These are phyloP conservation scores for Glaucidium brasilianum DNA, from an alignment of 2,113 vertebrate genomes.

Conservation along the genomic window DNA sequence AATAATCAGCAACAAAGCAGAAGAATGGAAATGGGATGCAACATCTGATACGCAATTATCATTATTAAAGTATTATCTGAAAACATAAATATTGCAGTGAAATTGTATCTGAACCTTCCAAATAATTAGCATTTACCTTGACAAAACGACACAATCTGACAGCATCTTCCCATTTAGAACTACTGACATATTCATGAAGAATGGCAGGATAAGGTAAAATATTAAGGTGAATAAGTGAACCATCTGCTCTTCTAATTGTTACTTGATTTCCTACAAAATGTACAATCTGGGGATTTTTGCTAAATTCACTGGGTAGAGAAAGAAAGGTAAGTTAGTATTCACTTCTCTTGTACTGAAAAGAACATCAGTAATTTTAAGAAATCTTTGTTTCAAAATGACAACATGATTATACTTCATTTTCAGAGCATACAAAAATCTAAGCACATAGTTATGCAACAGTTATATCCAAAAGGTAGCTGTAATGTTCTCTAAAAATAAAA, in stretches of 20 bases:
- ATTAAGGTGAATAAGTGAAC: slow-evolving; percentile 84
- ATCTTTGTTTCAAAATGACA: background rate
- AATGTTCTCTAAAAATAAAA: background rate
- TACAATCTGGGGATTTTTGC: slow-evolving; percentile 83
- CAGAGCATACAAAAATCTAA: background rate
- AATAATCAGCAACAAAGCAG: background rate
- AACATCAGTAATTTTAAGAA: background rate
- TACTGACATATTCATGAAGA: slow-evolving; percentile 81
- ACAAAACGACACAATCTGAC: slow-evolving; percentile 92
- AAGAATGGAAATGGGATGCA: background rate
- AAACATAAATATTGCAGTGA: background rate
- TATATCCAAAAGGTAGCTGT: background rate
- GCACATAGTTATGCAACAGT: background rate
- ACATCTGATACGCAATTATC: background rate
- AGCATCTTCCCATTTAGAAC: slow-evolving; percentile 88
- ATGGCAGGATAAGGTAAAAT: slow-evolving; percentile 85
- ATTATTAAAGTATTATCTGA: background rate
- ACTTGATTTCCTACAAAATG: slow-evolving; percentile 85
- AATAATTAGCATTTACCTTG: slow-evolving; percentile 77
- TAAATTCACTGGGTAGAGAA: slow-evolving; percentile 82
- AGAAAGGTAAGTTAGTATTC: background rate
- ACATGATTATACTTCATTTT: background rate
- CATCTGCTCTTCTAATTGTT: slow-evolving; percentile 87
- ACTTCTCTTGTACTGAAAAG: background rate
- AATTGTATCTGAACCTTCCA: accelerated